Conservation (phyloP, 2,797 vertebrate genomes). For the Enteromius unitaeniatus region DNA sequence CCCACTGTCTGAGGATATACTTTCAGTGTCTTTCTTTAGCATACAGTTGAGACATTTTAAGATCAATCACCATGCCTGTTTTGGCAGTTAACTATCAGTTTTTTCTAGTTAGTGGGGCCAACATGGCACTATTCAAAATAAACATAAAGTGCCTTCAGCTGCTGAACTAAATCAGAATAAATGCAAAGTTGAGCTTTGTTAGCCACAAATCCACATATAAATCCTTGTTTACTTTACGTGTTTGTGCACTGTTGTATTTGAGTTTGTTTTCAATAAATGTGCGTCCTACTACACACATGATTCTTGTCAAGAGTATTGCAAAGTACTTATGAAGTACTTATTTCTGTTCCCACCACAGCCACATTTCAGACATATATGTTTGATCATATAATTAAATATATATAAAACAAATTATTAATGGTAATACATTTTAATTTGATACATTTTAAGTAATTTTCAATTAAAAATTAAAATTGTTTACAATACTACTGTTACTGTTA, state of each 20-base stretch:
- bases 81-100: conserved; percentile 28
- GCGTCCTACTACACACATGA: conserved; percentile 24
- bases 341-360: background rate
- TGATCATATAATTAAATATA: too few species aligned
- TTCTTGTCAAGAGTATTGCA: background rate
- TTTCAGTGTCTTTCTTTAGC: conserved; percentile 58
- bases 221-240: conserved; percentile 22
- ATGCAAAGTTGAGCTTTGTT: conserved; percentile 26
- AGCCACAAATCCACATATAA: conserved; percentile 13
- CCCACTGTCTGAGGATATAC: conserved; percentile 63
- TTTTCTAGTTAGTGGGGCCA: conserved; percentile 31
- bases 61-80: conserved; percentile 66
- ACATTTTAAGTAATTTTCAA: background rate
- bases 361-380: background rate
- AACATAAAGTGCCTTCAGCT: conserved; percentile 29
- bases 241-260: conserved; percentile 46
- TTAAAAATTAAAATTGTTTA: background rate
- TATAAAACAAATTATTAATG: too few species aligned
- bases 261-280: conserved; percentile 58
- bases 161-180: conserved; percentile 18
- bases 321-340: background rate
- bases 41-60: conserved; percentile 61
- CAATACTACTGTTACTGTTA: background rate
- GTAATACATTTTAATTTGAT: too few species aligned
- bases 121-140: conserved; percentile 28